Evolutionary conservation across 2,113 vertebrate genomes (phyloP), one percentile per base, ranked within the genome.

Genomic region (Arothron firmamentum): DNA sequence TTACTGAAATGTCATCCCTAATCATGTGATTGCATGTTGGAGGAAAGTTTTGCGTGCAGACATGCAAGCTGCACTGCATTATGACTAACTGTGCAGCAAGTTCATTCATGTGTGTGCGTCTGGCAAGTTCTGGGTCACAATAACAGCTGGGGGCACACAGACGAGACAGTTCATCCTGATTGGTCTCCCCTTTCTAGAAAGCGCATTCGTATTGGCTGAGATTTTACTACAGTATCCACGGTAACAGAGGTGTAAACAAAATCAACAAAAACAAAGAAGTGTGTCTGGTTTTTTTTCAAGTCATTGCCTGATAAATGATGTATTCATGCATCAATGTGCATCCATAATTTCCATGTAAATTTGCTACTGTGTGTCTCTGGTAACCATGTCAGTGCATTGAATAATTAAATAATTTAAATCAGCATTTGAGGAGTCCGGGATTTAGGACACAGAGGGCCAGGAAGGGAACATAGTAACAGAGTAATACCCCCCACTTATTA

Each of bases 111-210:
- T 61, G 31, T 54, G 73, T 28, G 43, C 62, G 84, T 61, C 62
- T 70, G 58, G 20, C 11, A 59, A 78, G 64, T 89, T 88, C 84
- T 89, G 69, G 83, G 86, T 86, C 79, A 85, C 70, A 84, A 85
- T 85, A 87, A 86, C 83, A 82, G 79, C 88, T 87, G 81, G 74
- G 79, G 86, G 82, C 75, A 21, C 65, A 18, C 48, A 59, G 72
- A 65, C 78, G 52, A 85, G 80, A 78, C 84, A 70, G 65, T 77
- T 13, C 55, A 52, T 43, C 74, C 17, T 76, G 69, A 90, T 88
- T 90, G 82, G 86, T 58, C 19, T 20, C 38, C 49, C 41, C 54
- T 31, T 19, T 66, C 42, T 51, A 9, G 41, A 3, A 12, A 16
- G 72, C 53, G 56, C 21, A 34, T 49, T 49, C 21, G 9, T 43